Evolutionary conservation across 2,888 invertebrate species (phyloP), one percentile per base, ranked within the genome.

Genomic region (Pyrochroa serraticornis): DNA sequence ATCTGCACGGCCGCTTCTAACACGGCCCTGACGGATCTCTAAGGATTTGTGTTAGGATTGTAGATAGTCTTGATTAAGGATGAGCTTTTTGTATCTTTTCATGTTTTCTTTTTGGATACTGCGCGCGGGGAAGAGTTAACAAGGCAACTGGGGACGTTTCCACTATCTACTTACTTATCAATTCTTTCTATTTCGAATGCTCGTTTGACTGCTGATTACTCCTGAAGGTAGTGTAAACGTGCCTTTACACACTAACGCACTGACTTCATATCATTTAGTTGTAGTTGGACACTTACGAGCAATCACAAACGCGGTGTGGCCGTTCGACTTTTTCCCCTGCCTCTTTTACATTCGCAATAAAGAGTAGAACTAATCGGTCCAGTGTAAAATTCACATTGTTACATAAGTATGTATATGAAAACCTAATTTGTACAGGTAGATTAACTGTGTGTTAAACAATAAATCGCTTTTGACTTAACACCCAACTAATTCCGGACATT

Each of bases 371-470:
- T 76, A 70, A 75, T 74, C 73, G 76, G 77, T 78, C 78, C 78
- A 77, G 74, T 79, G 78, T 77, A 78, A 77, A 77, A 77, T 75
- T 77, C 76, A 76, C 76, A 75, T 76, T 78, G 77, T 78, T 78
- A 77, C 72, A 76, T 71, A 75, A 68, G 70, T 70, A 74, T 75
- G 75, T 76, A 76, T 75, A 76, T 75, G 75, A 75, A 71, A 69
- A 76, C 74, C 75, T 77, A 70, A 78, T 78, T 78, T 78, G 78
- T 78, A 79, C 79, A 79, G 79, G 79, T 79, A 79, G 79, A 72
- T 65, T 78, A 75, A 78, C 71, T 78, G 77, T 77, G 79, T 78
- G 79, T 78, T 79, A 76, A 75, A 72, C 69, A 75, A 77, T 70
- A 78, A 75, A 77, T 74, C 75, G 78, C 78, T 78, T 79, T 79